Evolutionary conservation across 2,797 vertebrate species (phyloP).

Genomic region (Scomberomorus guttatus): DNA sequence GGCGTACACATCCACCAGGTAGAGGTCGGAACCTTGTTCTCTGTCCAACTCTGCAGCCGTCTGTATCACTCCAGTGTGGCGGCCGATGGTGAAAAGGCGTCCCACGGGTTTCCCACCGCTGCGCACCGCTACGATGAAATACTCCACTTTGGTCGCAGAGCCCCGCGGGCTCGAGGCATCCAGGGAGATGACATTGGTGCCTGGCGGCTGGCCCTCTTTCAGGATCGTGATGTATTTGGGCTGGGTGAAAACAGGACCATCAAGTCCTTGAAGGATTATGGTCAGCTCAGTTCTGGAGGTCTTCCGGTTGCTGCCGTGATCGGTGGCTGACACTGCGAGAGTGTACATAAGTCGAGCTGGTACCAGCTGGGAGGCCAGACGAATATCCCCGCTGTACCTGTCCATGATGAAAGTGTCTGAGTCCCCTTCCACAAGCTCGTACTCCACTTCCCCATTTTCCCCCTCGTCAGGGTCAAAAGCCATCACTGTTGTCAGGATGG

Average conservation of each 20-base stretch:
- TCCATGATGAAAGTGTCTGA: slow-evolving; percentile 96
- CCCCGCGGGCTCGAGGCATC: slow-evolving; percentile 93
- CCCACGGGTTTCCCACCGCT: slow-evolving; percentile 91
- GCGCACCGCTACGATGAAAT: slow-evolving; percentile 94
- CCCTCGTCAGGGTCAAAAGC: slow-evolving; percentile 97
- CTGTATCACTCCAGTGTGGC: slow-evolving; percentile 92
- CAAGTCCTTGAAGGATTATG: slow-evolving; percentile 92
- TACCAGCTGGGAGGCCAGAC: slow-evolving; percentile 91
- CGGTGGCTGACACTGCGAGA: slow-evolving; percentile 94
- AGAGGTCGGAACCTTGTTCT: slow-evolving; percentile 94
- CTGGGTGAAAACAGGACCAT: slow-evolving; percentile 96
- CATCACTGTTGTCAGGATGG: slow-evolving; percentile 92
- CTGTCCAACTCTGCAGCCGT: slow-evolving; percentile 96
- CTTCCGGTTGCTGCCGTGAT: slow-evolving; percentile 92
- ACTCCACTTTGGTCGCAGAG: slow-evolving; percentile 91
- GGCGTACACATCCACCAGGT: slow-evolving; percentile 97
- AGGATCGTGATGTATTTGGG: slow-evolving; percentile 96
- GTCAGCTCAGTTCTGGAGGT: slow-evolving; percentile 93
- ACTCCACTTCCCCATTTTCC: slow-evolving; percentile 96
- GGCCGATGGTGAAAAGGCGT: slow-evolving; percentile 96
- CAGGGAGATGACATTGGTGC: slow-evolving; percentile 95
- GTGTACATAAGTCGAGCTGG: slow-evolving; percentile 93
- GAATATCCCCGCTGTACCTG: slow-evolving; percentile 95
- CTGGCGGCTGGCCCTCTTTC: slow-evolving; percentile 96
- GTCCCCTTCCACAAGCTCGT: slow-evolving; percentile 94